Conservation (phyloP, 2,888 invertebrate genomes). For the Zaprionus obscuricornis region DNA sequence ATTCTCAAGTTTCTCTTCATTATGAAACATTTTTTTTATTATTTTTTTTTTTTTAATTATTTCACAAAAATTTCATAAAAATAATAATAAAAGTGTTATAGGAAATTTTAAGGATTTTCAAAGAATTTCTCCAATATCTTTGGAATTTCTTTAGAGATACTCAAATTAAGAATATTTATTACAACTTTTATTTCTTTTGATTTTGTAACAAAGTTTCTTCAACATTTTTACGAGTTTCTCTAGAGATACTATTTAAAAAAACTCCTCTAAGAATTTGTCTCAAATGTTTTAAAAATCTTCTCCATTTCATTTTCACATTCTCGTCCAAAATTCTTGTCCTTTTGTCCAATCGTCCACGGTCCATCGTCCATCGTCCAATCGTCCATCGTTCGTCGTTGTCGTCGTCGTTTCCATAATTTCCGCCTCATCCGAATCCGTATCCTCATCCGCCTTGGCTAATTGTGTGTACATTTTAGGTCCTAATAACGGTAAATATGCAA, state of each 20-base stretch:
- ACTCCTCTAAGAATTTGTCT: too few species aligned
- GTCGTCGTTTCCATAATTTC: constrained; percentile 45
- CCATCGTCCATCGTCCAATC: constrained; percentile 28
- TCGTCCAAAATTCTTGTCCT: constrained; percentile 46
- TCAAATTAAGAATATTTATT: too few species aligned
- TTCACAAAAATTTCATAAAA: constrained; percentile 5
- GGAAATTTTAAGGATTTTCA: too few species aligned
- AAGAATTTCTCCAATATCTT: too few species aligned
- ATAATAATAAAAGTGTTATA: too few species aligned
- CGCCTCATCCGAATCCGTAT: constrained; percentile 58
- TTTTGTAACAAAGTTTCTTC: too few species aligned
- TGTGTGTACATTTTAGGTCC: constrained; percentile 84
- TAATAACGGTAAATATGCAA: constrained; percentile 95
- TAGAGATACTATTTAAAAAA: too few species aligned
- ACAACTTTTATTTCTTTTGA: too few species aligned
- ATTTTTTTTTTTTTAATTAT: background rate
- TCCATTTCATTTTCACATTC: too few species aligned
- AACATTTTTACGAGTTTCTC: too few species aligned
- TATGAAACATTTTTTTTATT: constrained; percentile 13
- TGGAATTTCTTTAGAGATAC: too few species aligned
- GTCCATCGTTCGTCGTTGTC: constrained; percentile 24
- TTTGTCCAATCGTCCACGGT: constrained; percentile 38
- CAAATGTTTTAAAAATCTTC: too few species aligned
- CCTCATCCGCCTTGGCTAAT: constrained; percentile 71
- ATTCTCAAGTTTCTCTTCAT: constrained; percentile 29